Evolutionary conservation across 2,888 invertebrate genomes (phyloP).

Genomic region (Callinectes sapidus): DNA sequence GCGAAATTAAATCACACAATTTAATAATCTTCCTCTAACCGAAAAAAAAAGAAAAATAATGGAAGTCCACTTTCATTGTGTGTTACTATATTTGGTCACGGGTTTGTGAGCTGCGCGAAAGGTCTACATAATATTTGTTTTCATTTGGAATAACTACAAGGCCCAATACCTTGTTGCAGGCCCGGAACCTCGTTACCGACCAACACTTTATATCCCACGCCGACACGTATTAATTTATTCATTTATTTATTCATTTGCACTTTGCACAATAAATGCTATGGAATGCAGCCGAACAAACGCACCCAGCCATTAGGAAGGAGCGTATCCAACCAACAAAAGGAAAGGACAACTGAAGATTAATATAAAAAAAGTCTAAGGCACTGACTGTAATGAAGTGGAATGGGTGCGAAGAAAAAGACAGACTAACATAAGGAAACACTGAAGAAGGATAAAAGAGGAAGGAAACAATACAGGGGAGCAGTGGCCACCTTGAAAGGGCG

Average conservation of each 20-base stretch:
- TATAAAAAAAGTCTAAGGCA: too few relatives aligned
- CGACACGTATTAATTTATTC: background rate
- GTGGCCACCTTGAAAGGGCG: background rate
- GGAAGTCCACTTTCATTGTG: slow-evolving; percentile 1
- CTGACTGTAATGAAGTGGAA: too few relatives aligned
- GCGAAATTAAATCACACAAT: background rate
- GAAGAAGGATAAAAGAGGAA: background rate
- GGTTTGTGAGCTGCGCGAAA: background rate
- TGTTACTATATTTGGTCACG: slow-evolving; percentile 14
- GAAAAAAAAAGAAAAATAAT: background rate
- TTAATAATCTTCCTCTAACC: background rate
- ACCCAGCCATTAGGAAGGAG: background rate
- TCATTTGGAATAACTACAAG: slow-evolving; percentile 19
- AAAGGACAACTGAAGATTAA: background rate
- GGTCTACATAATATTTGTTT: slow-evolving; percentile 8
- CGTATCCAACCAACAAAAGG: background rate
- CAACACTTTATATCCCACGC: slow-evolving; percentile 26
- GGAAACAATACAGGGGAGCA: background rate
- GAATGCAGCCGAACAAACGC: background rate
- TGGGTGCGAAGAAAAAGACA: too few relatives aligned
- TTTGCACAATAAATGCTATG: background rate
- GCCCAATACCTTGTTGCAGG: background rate
- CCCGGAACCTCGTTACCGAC: background rate
- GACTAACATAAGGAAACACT: too few relatives aligned
- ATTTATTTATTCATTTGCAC: slow-evolving; percentile 15